Evolutionary conservation across 2,113 vertebrate species (phyloP).

Genomic region (Cinclus mexicanus): DNA sequence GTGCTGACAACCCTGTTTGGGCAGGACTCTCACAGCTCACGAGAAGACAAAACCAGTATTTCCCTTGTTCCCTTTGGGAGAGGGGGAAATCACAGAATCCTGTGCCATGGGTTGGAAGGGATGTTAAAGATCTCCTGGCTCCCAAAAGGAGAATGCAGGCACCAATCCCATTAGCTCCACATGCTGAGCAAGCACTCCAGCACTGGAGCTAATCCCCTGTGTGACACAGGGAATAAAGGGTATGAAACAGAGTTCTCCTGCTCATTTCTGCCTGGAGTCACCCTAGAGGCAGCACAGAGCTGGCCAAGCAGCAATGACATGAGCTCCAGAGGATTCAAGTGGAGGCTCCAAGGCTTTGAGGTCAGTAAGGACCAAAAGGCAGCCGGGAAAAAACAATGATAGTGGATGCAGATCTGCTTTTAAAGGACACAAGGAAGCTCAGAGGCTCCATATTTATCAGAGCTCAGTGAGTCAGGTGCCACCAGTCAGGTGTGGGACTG

Average conservation of each 20-base stretch:
- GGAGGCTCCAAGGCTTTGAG: background rate
- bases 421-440: background rate
- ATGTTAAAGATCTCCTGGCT: background rate
- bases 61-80: background rate
- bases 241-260: background rate
- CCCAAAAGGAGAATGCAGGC: background rate
- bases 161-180: background rate
- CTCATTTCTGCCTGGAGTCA: background rate
- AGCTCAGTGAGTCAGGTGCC: background rate
- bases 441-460: fast-evolving
- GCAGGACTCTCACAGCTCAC: background rate
- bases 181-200: background rate
- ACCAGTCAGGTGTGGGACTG: background rate
- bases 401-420: background rate
- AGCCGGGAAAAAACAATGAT: background rate
- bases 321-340: background rate
- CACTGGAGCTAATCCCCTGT: background rate
- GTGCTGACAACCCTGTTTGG: background rate
- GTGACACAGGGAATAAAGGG: background rate
- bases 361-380: background rate
- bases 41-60: fast-evolving
- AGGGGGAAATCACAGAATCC: background rate
- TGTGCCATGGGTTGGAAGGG: background rate
- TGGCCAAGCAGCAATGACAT: background rate
- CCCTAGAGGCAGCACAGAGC: background rate